Percentiles rank a stretch among this genome's conserved stretches.
Evolutionary conservation across 1,140 invertebrate genomes (phyloP).

Genomic region (Venustaconcha ellipsiformis): DNA sequence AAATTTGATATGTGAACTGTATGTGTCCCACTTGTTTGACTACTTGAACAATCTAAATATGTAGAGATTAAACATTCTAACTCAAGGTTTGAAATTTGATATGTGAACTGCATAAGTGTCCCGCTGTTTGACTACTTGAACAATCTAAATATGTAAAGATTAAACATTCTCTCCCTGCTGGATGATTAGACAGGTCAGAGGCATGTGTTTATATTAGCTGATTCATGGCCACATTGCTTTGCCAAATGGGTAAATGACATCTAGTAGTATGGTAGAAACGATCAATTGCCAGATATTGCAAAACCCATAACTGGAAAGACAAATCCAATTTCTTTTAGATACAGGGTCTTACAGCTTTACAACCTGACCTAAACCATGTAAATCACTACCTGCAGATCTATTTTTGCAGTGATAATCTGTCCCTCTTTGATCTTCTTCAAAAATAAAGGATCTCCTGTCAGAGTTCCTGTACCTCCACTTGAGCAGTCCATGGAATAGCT

Average conservation of each 20-base stretch:
- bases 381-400: slow-evolving; percentile 61
- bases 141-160: too few relatives aligned
- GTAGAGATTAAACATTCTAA: too few relatives aligned
- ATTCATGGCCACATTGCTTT: neutral
- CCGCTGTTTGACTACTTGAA: too few relatives aligned
- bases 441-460: slow-evolving; percentile 55
- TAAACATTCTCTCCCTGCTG: too few relatives aligned
- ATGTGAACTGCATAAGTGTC: too few relatives aligned
- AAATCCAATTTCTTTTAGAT: slow-evolving; percentile 1
- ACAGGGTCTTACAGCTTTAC: neutral
- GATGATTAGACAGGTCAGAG: too few relatives aligned
- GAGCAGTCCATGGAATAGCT: slow-evolving; percentile 55
- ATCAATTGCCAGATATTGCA: neutral
- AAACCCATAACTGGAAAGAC: neutral
- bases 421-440: slow-evolving; percentile 57
- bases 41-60: too few relatives aligned
- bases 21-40: too few relatives aligned
- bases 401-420: slow-evolving; percentile 54
- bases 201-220: slow-evolving; percentile 13
- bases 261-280: neutral
- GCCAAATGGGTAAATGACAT: neutral
- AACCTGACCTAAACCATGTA: neutral
- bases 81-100: too few relatives aligned
- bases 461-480: slow-evolving; percentile 44
- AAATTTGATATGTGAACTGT: too few relatives aligned